Conservation (phyloP, 2,888 invertebrate genomes). For the Limnephilus auricula region DNA sequence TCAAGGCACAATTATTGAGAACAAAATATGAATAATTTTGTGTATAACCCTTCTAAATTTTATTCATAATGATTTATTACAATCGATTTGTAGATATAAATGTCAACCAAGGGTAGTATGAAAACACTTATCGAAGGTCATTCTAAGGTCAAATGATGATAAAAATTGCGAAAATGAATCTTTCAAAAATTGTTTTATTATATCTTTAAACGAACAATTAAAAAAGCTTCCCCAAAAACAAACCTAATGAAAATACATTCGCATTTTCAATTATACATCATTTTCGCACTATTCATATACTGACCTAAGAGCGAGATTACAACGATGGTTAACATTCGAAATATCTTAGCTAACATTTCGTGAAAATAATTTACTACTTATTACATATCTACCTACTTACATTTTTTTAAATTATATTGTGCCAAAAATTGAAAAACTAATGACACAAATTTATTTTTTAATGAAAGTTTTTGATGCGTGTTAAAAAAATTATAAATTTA, state of each 20-base stretch:
- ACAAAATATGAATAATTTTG: not conserved
- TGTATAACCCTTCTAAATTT: not conserved
- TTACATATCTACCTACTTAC: not conserved
- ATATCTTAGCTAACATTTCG: not conserved
- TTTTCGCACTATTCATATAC: not conserved
- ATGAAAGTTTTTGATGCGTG: no score
- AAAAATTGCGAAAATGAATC: not conserved
- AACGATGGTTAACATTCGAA: not conserved
- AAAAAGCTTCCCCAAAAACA: not conserved
- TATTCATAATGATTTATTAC: not conserved
- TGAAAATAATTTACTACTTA: not conserved
- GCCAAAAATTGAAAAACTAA: not conserved
- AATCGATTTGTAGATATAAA: not conserved
- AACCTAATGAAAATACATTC: not conserved
- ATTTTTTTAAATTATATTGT: not conserved
- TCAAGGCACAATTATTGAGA: not conserved
- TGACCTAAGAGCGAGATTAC: not conserved
- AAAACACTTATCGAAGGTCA: not conserved
- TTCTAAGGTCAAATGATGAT: not conserved
- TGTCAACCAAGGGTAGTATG: not conserved
- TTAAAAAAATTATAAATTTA: no score
- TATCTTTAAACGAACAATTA: not conserved
- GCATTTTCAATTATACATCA: not conserved
- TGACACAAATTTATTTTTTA: not conserved
- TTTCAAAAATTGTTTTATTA: not conserved